Conservation (phyloP, 2,113 vertebrate genomes). For the Heterotis niloticus region DNA sequence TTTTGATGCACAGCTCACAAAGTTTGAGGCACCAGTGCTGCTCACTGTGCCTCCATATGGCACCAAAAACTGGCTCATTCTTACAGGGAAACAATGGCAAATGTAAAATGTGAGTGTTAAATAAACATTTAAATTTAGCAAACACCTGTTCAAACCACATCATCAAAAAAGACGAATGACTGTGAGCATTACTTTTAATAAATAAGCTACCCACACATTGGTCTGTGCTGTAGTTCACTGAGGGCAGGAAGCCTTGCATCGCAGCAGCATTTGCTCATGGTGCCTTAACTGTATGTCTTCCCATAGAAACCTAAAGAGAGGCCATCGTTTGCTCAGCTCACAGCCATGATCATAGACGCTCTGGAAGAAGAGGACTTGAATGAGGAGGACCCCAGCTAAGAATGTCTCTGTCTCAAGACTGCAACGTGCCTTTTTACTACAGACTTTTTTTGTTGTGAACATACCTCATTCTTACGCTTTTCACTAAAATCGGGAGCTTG, state of each 20-base stretch:
- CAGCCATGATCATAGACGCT: slow-evolving; percentile 45
- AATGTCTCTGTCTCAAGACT: neutral
- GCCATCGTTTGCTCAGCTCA: slow-evolving; percentile 50
- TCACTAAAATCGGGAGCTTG: neutral
- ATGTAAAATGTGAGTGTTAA: no score
- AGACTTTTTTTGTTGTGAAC: neutral
- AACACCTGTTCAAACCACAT: no score
- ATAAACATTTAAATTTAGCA: neutral
- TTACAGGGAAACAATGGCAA: neutral
- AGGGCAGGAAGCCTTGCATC: neutral
- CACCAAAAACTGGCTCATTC: no score
- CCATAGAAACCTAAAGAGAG: slow-evolving; percentile 56
- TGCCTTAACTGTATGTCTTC: neutral
- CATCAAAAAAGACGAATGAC: no score
- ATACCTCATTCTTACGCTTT: neutral
- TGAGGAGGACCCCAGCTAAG: neutral
- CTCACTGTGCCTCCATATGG: no score
- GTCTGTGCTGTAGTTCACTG: neutral
- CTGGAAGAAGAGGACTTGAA: slow-evolving; percentile 46
- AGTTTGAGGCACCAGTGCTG: no score
- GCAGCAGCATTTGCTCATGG: neutral
- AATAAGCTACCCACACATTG: neutral
- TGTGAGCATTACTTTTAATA: neutral
- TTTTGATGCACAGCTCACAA: no score
- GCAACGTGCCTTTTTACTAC: neutral